Conservation (phyloP, 1,140 invertebrate species). For the Drosophila gunungcola region DNA sequence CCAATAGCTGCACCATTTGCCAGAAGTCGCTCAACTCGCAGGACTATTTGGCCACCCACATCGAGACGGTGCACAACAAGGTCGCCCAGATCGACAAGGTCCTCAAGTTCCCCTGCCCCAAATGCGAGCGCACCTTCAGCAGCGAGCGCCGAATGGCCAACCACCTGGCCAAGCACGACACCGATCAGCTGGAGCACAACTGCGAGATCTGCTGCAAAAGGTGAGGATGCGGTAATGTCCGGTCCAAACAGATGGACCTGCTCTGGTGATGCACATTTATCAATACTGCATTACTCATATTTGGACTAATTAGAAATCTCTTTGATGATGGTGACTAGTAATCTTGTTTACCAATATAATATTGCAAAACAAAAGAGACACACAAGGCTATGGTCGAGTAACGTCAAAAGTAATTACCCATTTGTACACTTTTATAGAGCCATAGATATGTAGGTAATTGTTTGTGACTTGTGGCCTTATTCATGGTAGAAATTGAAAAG, state of each 20-base stretch:
- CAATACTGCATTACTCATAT: not conserved
- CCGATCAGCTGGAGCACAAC: conserved; percentile 65
- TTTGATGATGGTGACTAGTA: not conserved
- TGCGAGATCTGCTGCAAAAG: conserved; percentile 75
- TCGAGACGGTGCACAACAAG: conserved; percentile 75
- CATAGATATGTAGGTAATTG: no score
- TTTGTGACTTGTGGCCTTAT: no score
- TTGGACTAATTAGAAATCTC: not conserved
- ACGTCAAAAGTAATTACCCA: no score
- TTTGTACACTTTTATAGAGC: no score
- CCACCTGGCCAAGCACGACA: conserved; percentile 70
- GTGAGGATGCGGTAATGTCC: conserved; percentile 12
- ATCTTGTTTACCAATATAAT: not conserved
- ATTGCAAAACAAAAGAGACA: no score
- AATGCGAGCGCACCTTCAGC: conserved; percentile 72
- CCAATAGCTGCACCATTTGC: conserved; percentile 69
- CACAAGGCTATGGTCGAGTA: no score
- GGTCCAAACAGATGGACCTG: no score
- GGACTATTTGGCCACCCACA: conserved; percentile 72
- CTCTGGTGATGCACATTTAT: not conserved
- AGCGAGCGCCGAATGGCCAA: conserved; percentile 66
- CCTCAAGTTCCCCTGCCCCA: conserved; percentile 62
- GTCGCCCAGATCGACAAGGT: conserved; percentile 58
- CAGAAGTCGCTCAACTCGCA: conserved; percentile 74
- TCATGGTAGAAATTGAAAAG: no score